Conservation (phyloP, 2,113 vertebrate species). For the Grammomys dolichurus region DNA sequence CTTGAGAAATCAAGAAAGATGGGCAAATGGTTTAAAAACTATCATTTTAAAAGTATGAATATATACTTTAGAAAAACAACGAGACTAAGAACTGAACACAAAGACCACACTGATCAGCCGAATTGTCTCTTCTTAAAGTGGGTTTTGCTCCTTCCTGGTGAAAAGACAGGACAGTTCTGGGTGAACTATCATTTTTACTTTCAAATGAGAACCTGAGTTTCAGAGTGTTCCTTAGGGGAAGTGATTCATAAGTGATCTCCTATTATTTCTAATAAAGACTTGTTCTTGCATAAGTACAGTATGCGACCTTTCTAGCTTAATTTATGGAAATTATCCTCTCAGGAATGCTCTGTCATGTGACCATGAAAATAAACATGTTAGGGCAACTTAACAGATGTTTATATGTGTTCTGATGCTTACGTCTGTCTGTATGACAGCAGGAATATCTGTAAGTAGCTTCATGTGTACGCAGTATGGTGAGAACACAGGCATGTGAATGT, state of each 20-base stretch:
- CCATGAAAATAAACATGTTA: not conserved
- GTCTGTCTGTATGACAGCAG: too few species aligned
- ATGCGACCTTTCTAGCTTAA: not conserved
- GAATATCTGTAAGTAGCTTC: not conserved
- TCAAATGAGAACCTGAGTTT: slow-evolving; percentile 76
- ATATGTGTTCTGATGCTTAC: not conserved
- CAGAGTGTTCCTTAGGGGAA: slow-evolving; percentile 37
- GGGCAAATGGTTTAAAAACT: not conserved
- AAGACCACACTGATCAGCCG: not conserved
- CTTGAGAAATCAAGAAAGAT: slow-evolving; percentile 43
- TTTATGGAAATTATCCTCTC: not conserved
- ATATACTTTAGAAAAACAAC: not conserved
- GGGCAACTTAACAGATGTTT: not conserved
- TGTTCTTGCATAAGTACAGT: slow-evolving; percentile 20
- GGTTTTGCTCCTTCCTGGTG: slow-evolving; percentile 9
- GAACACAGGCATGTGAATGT: not conserved
- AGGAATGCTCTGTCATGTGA: not conserved
- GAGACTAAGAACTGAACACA: accelerated
- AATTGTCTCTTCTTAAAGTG: not conserved
- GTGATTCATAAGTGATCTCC: not conserved
- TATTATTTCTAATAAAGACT: not conserved
- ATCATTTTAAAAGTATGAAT: not conserved
- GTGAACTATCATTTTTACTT: slow-evolving; percentile 72
- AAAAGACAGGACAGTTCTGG: slow-evolving; percentile 52
- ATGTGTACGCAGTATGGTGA: not conserved